These are phyloP conservation scores for Chalcis sispes DNA, from an alignment of 2,888 invertebrate species.

Conservation along the genomic window DNA sequence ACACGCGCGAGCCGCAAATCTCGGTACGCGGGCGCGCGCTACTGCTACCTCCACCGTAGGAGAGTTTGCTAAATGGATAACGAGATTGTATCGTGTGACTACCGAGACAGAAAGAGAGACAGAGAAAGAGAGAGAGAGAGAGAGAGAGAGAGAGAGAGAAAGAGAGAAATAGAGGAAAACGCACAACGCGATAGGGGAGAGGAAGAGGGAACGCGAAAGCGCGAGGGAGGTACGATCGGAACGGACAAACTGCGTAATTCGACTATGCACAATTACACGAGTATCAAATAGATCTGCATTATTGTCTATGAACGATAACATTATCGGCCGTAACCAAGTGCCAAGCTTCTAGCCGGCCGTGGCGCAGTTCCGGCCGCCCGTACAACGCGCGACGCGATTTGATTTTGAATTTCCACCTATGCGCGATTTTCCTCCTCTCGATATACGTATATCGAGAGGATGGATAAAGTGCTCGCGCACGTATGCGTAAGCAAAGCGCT, in stretches of 20 bases:
- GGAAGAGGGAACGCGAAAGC: neutral
- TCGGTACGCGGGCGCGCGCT: neutral
- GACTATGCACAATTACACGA: constrained; percentile 50
- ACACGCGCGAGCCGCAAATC: constrained; percentile 49
- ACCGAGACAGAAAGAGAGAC: neutral
- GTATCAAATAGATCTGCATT: constrained; percentile 54
- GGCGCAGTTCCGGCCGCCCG: no score
- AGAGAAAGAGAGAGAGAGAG: neutral
- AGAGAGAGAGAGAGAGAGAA: neutral
- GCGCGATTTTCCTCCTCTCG: no score
- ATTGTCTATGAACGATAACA: constrained; percentile 53
- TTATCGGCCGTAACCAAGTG: constrained; percentile 28
- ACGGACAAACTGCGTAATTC: constrained; percentile 42
- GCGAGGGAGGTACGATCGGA: neutral
- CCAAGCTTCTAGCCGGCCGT: neutral
- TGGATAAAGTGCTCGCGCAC: no score
- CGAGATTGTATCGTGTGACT: constrained; percentile 45
- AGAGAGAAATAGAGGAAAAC: neutral
- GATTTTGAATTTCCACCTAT: no score
- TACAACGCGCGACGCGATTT: no score
- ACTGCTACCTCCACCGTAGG: neutral
- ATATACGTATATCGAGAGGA: no score
- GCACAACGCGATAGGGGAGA: neutral
- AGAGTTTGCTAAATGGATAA: constrained; percentile 55
- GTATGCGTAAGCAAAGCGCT: no score